Evolutionary conservation across 2,113 vertebrate species (phyloP).

Genomic region (Cinclus mexicanus): DNA sequence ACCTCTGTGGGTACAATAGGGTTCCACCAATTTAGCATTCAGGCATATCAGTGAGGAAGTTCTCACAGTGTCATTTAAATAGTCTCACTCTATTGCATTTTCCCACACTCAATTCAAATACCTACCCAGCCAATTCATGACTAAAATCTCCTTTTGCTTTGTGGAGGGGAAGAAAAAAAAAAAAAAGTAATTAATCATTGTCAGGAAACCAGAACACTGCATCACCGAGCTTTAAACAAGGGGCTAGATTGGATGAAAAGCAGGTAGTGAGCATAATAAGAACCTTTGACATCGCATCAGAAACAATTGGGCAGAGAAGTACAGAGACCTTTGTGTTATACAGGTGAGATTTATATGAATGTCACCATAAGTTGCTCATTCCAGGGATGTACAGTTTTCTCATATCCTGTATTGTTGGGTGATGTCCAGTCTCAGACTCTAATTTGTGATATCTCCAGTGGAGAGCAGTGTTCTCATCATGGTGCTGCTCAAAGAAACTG

Average conservation of each 20-base stretch:
- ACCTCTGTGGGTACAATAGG: neutral
- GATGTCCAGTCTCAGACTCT: neutral
- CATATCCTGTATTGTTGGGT: neutral
- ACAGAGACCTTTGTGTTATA: neutral
- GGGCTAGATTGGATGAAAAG: neutral
- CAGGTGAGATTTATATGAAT: neutral
- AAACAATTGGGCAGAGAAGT: neutral
- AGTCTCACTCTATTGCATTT: slow-evolving; percentile 51
- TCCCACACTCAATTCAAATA: slow-evolving; percentile 46
- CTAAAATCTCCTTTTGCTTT: neutral
- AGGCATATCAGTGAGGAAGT: slow-evolving; percentile 28
- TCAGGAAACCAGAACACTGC: neutral
- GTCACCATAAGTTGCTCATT: neutral
- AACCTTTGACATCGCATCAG: neutral
- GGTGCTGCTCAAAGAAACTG: neutral
- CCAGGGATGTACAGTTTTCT: neutral
- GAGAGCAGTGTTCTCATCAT: neutral
- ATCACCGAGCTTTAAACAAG: neutral
- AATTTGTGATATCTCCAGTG: neutral
- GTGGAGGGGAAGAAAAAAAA: neutral
- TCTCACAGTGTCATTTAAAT: slow-evolving; percentile 51
- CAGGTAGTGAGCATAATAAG: neutral
- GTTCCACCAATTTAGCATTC: neutral
- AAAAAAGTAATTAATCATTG: neutral
- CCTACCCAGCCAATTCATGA: neutral